Base-by-base conservation (phyloP, 2,113 vertebrate genomes). In the Ariopsis seemanni region DNA sequence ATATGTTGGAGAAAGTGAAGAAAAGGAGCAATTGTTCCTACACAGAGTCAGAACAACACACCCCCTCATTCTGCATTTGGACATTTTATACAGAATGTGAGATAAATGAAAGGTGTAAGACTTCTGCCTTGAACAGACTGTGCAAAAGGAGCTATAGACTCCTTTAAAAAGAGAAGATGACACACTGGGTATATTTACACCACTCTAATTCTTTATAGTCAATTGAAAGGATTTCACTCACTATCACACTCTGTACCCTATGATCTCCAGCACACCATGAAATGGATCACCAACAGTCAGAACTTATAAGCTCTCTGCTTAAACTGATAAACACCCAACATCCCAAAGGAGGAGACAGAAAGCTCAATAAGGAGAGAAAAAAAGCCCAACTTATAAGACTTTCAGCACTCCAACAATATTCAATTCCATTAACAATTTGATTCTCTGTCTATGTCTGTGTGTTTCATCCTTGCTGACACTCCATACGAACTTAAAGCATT, bases 371-470 rank as follows among this genome's bases (percentile, higher is more conserved):
- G 63, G 34, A 79, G 63, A 34, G 7, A 34, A 11, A 72, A 65
- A 22, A 5, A 85, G 77, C 27, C 67, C 53, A 82, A 87, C 75
- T 85, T 75, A 27, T 7, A 18, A 82, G 30, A 48, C 67, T 80
- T 60, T 86, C 82, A 71, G 85, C 82, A 86, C 50, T 86, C 69
- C 25, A 22, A 22, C 88, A 57, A 69, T 53, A 89, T 91, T 87
- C 80, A 90, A 86, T 92, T 80, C 79, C 74, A 85, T 94, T 89
- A 93, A 91, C 74, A 60, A 89, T 91, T 90, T 11, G 86, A 92
- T 91, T 75, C 27, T 75, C 27, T 85, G 18, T 27, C 1, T 25
- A 52, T 52, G 34, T 52, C 20, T 69, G 8, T 72, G 8, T 72
- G 50, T 48, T 82, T 69, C 27, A 55, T 71, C 25, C 62, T 55